Conservation (phyloP, 2,888 invertebrate genomes). For the Arctia plantaginis region DNA sequence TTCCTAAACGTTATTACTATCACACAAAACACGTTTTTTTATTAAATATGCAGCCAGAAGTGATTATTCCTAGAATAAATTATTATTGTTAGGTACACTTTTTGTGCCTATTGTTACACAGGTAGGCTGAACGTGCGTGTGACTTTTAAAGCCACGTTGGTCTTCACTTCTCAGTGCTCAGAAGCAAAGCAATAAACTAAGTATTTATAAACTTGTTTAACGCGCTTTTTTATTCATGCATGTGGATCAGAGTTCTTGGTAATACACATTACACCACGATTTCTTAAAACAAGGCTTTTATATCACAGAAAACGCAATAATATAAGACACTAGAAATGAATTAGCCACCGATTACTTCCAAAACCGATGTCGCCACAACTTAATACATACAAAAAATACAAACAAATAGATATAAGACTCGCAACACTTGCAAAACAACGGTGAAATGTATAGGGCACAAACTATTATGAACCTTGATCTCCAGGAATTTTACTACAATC, state of each 20-base stretch:
- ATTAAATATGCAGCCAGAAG: background rate
- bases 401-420: no score
- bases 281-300: background rate
- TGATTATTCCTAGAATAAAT: conserved; percentile 7
- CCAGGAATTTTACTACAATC: no score
- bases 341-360: no score
- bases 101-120: conserved; percentile 7
- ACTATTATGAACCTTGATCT: no score
- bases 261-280: background rate
- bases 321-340: no score
- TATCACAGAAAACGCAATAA: background rate
- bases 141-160: conserved; percentile 14
- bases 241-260: background rate
- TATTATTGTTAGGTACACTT: conserved; percentile 3
- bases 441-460: no score
- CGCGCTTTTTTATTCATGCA: conserved; percentile 1
- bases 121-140: background rate
- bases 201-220: conserved; percentile 15
- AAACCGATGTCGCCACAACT: no score
- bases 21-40: conserved; percentile 7
- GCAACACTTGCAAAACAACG: no score
- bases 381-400: no score
- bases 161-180: background rate
- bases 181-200: conserved; percentile 3
- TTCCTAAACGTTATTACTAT: background rate